Conservation (phyloP, 2,888 invertebrate genomes). For the Drosophila multiciliata region DNA sequence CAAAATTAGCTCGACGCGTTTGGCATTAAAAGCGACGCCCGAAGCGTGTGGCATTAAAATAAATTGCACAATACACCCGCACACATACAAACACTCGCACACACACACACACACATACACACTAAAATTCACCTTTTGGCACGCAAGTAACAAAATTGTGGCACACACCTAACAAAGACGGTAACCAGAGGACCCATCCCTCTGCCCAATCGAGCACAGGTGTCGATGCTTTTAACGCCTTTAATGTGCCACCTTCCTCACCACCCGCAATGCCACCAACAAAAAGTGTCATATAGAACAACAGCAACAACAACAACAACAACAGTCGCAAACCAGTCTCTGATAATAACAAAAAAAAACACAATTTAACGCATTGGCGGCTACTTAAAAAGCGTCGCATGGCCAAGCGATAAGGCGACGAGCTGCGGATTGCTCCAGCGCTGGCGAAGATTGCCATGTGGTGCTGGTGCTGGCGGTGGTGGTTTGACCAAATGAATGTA, state of each 20-base stretch:
- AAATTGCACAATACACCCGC: conserved; percentile 72
- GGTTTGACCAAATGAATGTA: conserved; percentile 74
- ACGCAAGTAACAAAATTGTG: conserved; percentile 44
- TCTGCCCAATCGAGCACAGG: conserved; percentile 62
- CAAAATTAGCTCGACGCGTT: conserved; percentile 77
- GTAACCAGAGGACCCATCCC: conserved; percentile 32
- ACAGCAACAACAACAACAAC: conserved; percentile 39
- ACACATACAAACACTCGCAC: conserved; percentile 21
- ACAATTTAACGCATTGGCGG: conserved; percentile 79
- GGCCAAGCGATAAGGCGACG: conserved; percentile 67
- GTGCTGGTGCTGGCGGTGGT: conserved; percentile 13
- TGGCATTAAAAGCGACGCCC: conserved; percentile 76
- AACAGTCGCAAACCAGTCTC: conserved; percentile 33
- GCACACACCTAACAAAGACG: conserved; percentile 43
- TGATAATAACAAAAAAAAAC: conserved; percentile 69
- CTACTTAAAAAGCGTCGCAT: conserved; percentile 79
- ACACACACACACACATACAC: not conserved
- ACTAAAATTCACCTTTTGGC: conserved; percentile 21
- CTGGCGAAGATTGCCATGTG: conserved; percentile 39
- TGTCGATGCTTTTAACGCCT: conserved; percentile 74
- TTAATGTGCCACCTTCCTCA: conserved; percentile 43
- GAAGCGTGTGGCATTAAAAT: conserved; percentile 77
- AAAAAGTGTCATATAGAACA: conserved; percentile 71
- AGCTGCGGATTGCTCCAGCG: conserved; percentile 18
- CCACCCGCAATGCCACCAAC: not conserved